These are phyloP conservation scores for Actias luna DNA, from an alignment of 2,888 invertebrate species.

Conservation along the genomic window DNA sequence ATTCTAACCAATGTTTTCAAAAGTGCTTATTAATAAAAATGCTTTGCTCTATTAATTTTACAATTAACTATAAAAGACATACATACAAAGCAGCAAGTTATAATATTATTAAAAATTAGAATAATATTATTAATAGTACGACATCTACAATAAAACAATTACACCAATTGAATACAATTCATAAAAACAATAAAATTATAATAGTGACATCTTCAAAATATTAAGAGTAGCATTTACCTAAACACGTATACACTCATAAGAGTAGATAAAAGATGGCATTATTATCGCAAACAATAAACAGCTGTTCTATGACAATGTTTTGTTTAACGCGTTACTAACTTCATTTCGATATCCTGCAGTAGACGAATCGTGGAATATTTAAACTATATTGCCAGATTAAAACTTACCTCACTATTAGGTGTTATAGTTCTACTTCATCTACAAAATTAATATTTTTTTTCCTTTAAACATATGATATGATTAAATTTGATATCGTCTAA, in stretches of 20 bases:
- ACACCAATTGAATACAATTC: background rate
- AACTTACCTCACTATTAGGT: background rate
- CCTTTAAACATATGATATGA: background rate
- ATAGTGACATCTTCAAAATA: conserved; percentile 13
- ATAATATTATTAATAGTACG: conserved; percentile 8
- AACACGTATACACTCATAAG: background rate
- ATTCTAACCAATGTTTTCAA: background rate
- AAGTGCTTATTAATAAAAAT: too few relatives aligned
- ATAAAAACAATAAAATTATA: background rate
- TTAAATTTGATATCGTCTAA: too few relatives aligned
- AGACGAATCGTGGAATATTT: background rate
- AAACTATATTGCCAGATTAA: background rate
- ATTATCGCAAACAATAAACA: conserved; percentile 8
- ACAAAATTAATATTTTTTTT: background rate
- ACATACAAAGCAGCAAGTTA: too few relatives aligned
- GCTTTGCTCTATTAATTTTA: too few relatives aligned
- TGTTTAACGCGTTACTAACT: conserved; percentile 1
- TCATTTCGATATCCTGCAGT: conserved; percentile 11
- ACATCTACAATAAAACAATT: conserved; percentile 15
- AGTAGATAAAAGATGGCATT: conserved; percentile 14
- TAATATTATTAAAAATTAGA: background rate
- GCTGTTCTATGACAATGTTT: conserved; percentile 16
- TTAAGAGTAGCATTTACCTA: background rate
- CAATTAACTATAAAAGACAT: too few relatives aligned
- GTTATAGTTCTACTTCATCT: background rate